phyloP scores from a whole-genome alignment of 2,888 invertebrate genomes.

The Meteorus colon region DNA sequence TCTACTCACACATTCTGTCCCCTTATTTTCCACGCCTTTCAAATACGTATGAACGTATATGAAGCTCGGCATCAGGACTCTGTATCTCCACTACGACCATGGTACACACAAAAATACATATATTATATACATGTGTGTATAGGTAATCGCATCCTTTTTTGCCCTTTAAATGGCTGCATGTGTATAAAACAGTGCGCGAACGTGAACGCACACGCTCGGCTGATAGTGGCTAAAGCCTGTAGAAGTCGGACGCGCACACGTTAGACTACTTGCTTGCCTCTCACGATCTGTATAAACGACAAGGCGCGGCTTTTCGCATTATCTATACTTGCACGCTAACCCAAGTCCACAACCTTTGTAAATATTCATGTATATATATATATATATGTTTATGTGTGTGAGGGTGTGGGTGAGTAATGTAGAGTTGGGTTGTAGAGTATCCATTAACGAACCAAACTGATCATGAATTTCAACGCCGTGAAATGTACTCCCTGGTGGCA shows the following conservation, averaged over 20 bases:
- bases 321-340: constrained; percentile 37
- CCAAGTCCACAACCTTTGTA: constrained; percentile 10
- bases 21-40: constrained; percentile 10
- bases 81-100: not conserved
- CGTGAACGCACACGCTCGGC: constrained; percentile 34
- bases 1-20: not conserved
- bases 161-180: not conserved
- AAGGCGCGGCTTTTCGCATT: constrained; percentile 37
- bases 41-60: not conserved
- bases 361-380: not conserved
- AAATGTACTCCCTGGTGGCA: constrained; percentile 6
- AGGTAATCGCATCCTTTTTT: not conserved
- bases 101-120: too few relatives aligned
- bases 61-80: not conserved
- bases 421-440: not conserved
- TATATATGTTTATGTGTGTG: not conserved
- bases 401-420: not conserved
- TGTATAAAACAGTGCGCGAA: not conserved
- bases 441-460: constrained; percentile 16
- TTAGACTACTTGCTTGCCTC: constrained; percentile 15
- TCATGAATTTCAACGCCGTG: constrained; percentile 19
- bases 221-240: constrained; percentile 39
- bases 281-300: constrained; percentile 22
- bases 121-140: not conserved
- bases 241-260: not conserved